Evolutionary conservation across 2,113 vertebrate genomes (phyloP).

Genomic region (Isurus oxyrinchus): DNA sequence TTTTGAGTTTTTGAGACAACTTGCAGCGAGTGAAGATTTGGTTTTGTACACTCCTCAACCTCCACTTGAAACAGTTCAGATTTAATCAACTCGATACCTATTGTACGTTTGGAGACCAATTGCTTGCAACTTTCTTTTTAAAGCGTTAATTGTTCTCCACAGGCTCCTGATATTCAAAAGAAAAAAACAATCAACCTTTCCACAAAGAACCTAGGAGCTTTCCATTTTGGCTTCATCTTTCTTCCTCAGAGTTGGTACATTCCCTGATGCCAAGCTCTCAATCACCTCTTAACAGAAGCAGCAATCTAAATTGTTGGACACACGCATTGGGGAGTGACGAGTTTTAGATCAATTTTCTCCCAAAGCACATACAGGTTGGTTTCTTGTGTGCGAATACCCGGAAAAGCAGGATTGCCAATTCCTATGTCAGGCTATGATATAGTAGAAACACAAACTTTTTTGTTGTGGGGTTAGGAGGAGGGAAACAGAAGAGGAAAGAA

Average conservation of each 20-base stretch:
- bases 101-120: neutral
- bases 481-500: neutral
- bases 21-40: neutral
- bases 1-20: neutral
- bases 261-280: neutral
- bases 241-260: neutral
- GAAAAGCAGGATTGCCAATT: too few relatives aligned
- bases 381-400: too few relatives aligned
- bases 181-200: neutral
- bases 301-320: neutral
- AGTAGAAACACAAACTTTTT: too few relatives aligned
- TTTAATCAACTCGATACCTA: neutral
- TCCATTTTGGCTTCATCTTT: neutral
- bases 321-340: neutral
- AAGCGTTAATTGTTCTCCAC: neutral
- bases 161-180: neutral
- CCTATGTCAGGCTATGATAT: too few relatives aligned
- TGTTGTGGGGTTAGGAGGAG: neutral
- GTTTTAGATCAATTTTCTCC: too few relatives aligned
- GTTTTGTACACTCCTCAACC: neutral
- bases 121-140: neutral
- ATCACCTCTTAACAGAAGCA: neutral
- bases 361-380: too few relatives aligned
- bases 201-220: neutral
- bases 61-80: neutral